phyloP scores from a whole-genome alignment of 2,797 vertebrate genomes.

The Erpetoichthys calabaricus region DNA sequence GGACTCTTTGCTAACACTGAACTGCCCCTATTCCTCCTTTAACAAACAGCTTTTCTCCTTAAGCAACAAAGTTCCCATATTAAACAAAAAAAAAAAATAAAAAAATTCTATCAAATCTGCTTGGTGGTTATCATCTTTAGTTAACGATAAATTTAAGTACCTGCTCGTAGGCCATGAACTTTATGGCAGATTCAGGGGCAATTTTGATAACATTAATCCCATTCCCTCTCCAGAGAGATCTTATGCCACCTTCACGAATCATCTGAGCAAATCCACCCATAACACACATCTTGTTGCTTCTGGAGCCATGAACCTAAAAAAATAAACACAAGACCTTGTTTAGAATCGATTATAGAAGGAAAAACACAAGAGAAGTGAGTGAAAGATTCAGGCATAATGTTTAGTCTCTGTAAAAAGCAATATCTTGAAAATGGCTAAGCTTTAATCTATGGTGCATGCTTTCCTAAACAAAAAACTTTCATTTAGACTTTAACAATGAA shows the following conservation, averaged over 20 bases:
- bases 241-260: slow-evolving; percentile 76
- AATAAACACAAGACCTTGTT: not conserved
- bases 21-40: not conserved
- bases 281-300: slow-evolving; percentile 80
- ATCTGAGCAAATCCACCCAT: slow-evolving; percentile 75
- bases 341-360: not conserved
- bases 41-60: not conserved
- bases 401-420: not conserved
- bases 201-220: slow-evolving; percentile 95
- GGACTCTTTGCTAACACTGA: too few relatives aligned
- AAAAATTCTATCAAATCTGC: not conserved
- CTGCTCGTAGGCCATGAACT: slow-evolving; percentile 97
- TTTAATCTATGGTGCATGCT: not conserved
- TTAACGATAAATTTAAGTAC: slow-evolving; percentile 27
- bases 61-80: too few relatives aligned
- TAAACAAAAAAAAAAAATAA: not conserved
- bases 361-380: not conserved
- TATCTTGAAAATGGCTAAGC: not conserved
- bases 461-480: too few relatives aligned
- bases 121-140: not conserved
- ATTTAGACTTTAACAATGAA: too few relatives aligned
- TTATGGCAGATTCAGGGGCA: slow-evolving; percentile 85
- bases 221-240: slow-evolving; percentile 84
- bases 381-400: not conserved
- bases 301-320: slow-evolving; percentile 78